Evolutionary conservation across 2,113 vertebrate genomes (phyloP).

Genomic region (Ardeotis arabs): DNA sequence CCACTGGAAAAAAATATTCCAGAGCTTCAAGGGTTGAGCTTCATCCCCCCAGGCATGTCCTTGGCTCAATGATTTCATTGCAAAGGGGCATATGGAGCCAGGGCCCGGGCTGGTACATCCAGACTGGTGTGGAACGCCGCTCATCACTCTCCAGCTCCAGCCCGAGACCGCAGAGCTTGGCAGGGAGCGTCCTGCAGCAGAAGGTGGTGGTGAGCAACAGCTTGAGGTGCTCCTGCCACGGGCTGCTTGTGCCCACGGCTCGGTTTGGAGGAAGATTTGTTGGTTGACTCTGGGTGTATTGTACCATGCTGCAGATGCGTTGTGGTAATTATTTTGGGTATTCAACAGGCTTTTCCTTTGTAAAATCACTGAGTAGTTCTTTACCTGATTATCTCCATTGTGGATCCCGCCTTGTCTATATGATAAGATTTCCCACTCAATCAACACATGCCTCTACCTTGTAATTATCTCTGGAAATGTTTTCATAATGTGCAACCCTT

Average conservation of each 20-base stretch:
- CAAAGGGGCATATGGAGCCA: not conserved
- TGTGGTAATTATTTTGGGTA: not conserved
- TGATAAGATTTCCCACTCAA: slow-evolving; percentile 21
- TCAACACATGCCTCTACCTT: slow-evolving; percentile 34
- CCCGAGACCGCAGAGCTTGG: not conserved
- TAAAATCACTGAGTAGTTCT: not conserved
- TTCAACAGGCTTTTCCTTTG: not conserved
- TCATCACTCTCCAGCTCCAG: not conserved
- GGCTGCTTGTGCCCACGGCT: not conserved
- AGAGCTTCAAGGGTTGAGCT: not conserved
- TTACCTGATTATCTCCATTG: slow-evolving; percentile 24
- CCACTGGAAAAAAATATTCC: not conserved
- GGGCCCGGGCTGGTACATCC: not conserved
- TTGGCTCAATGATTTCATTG: not conserved
- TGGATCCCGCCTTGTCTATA: not conserved
- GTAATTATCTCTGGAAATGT: slow-evolving; percentile 51
- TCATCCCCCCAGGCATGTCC: not conserved
- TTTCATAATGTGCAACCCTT: slow-evolving; percentile 34
- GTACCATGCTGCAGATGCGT: not conserved
- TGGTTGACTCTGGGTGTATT: not conserved
- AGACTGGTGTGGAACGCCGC: not conserved
- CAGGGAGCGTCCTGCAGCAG: not conserved
- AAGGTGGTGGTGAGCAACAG: not conserved
- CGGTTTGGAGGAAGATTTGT: not conserved
- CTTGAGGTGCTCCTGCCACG: not conserved